Evolutionary conservation across 2,797 vertebrate species (phyloP).

Genomic region (Phoebastria nigripes): DNA sequence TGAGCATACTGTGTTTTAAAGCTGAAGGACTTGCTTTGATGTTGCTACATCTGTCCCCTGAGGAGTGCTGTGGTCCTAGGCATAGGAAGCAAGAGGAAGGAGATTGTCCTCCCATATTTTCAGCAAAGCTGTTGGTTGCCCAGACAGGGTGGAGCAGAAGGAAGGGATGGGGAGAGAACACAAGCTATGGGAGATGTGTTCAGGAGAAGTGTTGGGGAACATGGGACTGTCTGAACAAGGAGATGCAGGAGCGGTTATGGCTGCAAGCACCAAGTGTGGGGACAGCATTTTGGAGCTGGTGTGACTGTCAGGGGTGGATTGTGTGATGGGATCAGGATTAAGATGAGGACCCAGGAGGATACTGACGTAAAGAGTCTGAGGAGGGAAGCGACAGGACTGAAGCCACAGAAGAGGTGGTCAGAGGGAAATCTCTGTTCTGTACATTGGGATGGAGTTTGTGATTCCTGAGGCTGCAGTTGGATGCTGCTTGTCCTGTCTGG

Average conservation of each 20-base stretch:
- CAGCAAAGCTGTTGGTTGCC: not conserved
- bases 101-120: not conserved
- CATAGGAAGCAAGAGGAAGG: not conserved
- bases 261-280: not conserved
- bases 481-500: not conserved
- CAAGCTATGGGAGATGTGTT: not conserved
- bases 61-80: not conserved
- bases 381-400: not conserved
- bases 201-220: not conserved
- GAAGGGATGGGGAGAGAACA: not conserved
- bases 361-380: not conserved
- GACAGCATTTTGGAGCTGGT: not conserved
- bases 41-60: not conserved
- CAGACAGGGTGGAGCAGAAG: not conserved
- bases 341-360: not conserved
- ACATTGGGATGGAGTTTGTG: not conserved
- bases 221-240: not conserved
- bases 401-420: not conserved
- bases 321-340: not conserved
- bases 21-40: not conserved
- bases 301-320: not conserved
- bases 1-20: not conserved
- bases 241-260: not conserved
- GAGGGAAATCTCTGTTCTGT: not conserved
- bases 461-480: not conserved